A percentile compares a stretch with the other conserved stretches of the same genome.
These are phyloP conservation scores for Manis crassicaudata DNA, from an alignment of 2,797 vertebrate genomes.

Conservation along the genomic window DNA sequence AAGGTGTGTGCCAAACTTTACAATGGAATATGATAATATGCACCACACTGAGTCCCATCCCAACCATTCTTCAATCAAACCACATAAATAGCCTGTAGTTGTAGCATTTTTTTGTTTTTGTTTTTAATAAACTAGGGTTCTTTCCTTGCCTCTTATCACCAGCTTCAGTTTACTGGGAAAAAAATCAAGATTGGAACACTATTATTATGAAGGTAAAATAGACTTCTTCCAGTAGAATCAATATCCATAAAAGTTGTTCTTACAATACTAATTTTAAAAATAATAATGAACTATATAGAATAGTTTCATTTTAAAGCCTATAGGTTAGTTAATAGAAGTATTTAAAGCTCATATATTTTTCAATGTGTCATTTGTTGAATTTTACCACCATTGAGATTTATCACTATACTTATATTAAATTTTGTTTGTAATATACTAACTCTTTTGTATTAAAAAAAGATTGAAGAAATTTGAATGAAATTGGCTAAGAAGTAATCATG, in stretches of 20 bases:
- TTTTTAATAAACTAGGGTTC: neutral
- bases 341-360: slow-evolving; percentile 20
- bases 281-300: slow-evolving; percentile 22
- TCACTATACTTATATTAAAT: slow-evolving; percentile 16
- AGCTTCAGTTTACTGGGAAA: neutral
- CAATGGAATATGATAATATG: neutral
- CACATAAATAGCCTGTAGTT: neutral
- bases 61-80: neutral
- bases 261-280: slow-evolving; percentile 22
- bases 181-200: neutral
- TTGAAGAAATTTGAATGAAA: neutral
- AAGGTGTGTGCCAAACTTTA: neutral
- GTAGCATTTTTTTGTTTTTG: neutral
- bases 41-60: neutral
- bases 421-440: neutral
- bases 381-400: neutral
- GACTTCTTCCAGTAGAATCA: slow-evolving; percentile 33
- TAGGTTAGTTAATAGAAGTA: neutral
- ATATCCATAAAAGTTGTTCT: neutral
- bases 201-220: slow-evolving; percentile 17
- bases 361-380: slow-evolving; percentile 35
- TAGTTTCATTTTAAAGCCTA: slow-evolving; percentile 43
- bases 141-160: neutral
- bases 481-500: neutral
- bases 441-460: slow-evolving; percentile 52